A percentile compares a stretch with the other conserved stretches of the same genome.
Conservation (phyloP, 1,140 invertebrate genomes). For the Drosophila chauvacae region DNA sequence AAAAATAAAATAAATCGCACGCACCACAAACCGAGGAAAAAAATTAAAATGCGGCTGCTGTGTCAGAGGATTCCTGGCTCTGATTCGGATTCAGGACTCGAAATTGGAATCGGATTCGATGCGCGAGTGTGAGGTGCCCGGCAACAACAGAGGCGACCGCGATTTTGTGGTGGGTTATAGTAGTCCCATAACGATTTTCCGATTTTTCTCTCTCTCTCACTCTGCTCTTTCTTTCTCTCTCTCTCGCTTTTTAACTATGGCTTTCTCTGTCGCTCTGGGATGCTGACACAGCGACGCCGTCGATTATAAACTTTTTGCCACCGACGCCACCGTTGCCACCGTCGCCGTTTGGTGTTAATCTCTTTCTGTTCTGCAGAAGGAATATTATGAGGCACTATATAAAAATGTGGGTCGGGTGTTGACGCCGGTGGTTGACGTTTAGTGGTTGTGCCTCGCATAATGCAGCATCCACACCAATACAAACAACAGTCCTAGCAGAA, state of each 20-base stretch:
- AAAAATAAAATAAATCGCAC: constrained; percentile 45
- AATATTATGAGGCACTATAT: constrained; percentile 70
- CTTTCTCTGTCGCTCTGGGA: constrained; percentile 2
- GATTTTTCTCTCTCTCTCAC: constrained; percentile 53
- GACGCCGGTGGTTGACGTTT: constrained; percentile 81
- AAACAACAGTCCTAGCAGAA: constrained; percentile 28
- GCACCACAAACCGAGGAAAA: constrained; percentile 63
- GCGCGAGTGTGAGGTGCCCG: constrained; percentile 71
- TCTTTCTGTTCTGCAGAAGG: constrained; percentile 71
- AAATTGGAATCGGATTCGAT: constrained; percentile 56
- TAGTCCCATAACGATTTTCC: constrained; percentile 76
- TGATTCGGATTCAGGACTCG: constrained; percentile 44
- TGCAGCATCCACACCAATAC: constrained; percentile 55
- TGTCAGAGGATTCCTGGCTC: constrained; percentile 33
- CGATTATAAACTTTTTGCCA: constrained; percentile 72
- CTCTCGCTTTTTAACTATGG: background rate
- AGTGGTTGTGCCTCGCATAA: constrained; percentile 69
- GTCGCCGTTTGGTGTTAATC: constrained; percentile 73
- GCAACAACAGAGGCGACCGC: constrained; percentile 72
- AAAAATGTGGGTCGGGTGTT: constrained; percentile 70
- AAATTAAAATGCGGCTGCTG: constrained; percentile 74
- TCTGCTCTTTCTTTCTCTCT: background rate
- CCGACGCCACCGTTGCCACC: constrained; percentile 42
- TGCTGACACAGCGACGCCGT: constrained; percentile 25
- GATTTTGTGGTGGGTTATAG: constrained; percentile 80